Percentiles rank a stretch among this genome's conserved stretches.
phyloP scores from a whole-genome alignment of 2,888 invertebrate species.

The Synergus umbraculus region DNA sequence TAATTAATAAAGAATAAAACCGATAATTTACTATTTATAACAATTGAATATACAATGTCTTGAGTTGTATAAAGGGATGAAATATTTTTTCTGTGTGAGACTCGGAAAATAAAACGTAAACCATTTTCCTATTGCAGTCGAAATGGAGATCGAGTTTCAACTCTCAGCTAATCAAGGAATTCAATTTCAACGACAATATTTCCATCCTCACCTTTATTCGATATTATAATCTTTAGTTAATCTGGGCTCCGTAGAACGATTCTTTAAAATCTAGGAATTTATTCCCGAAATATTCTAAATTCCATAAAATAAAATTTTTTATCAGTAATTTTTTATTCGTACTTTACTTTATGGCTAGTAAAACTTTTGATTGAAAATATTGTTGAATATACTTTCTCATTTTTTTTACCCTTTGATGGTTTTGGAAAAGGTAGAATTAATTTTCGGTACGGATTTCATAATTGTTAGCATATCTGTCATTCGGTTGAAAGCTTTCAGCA shows the following conservation, averaged over 20 bases:
- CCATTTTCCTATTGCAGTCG: not conserved
- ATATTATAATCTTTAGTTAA: not conserved
- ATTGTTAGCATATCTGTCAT: not conserved
- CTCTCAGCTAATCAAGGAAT: slow-evolving; percentile 8
- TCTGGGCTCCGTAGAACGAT: not conserved
- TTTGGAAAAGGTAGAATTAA: not conserved
- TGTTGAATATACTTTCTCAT: too few relatives aligned
- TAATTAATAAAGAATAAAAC: not conserved
- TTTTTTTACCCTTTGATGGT: too few relatives aligned
- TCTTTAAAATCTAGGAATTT: not conserved
- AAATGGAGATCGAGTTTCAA: slow-evolving; percentile 6
- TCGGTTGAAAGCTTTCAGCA: not conserved
- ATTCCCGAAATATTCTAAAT: too few relatives aligned
- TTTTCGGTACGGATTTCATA: not conserved
- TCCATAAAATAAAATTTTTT: too few relatives aligned
- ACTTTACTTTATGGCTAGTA: too few relatives aligned
- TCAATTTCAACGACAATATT: slow-evolving; percentile 18
- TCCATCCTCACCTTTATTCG: not conserved
- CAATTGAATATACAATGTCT: not conserved
- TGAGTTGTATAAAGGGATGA: not conserved
- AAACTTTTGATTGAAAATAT: too few relatives aligned
- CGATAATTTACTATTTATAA: not conserved
- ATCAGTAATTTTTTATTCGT: too few relatives aligned
- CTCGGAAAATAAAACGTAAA: not conserved
- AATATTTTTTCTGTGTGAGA: not conserved